Conservation (phyloP, 2,113 vertebrate species). For the Puntigrus tetrazona region DNA sequence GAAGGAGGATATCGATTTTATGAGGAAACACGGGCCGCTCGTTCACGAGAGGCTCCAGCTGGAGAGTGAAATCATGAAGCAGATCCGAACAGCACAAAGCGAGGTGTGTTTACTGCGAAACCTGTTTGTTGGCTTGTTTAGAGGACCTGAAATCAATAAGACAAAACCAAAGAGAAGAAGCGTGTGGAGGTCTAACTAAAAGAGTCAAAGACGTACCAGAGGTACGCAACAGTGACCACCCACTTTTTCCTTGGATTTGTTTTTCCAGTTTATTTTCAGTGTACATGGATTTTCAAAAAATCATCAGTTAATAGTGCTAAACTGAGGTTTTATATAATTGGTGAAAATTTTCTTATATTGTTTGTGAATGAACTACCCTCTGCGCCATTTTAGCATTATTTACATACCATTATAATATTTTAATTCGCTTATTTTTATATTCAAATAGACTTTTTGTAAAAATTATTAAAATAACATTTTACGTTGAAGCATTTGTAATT, state of each 20-base stretch:
- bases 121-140: constrained; percentile 31
- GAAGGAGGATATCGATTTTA: constrained; percentile 70
- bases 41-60: constrained; percentile 75
- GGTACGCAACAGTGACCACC: background rate
- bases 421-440: no score
- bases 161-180: background rate
- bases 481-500: no score
- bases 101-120: constrained; percentile 66
- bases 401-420: no score
- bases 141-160: constrained; percentile 33
- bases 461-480: no score
- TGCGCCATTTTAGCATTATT: no score
- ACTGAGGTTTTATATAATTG: background rate
- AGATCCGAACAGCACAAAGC: constrained; percentile 56
- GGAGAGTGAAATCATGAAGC: constrained; percentile 64
- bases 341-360: background rate
- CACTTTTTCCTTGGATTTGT: background rate
- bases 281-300: background rate
- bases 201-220: background rate
- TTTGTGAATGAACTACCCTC: no score
- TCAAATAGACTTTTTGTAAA: no score
- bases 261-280: background rate
- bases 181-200: background rate
- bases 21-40: constrained; percentile 75
- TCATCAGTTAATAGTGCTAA: background rate